Conservation (phyloP, 1,140 invertebrate genomes). For the Magallana angulata region DNA sequence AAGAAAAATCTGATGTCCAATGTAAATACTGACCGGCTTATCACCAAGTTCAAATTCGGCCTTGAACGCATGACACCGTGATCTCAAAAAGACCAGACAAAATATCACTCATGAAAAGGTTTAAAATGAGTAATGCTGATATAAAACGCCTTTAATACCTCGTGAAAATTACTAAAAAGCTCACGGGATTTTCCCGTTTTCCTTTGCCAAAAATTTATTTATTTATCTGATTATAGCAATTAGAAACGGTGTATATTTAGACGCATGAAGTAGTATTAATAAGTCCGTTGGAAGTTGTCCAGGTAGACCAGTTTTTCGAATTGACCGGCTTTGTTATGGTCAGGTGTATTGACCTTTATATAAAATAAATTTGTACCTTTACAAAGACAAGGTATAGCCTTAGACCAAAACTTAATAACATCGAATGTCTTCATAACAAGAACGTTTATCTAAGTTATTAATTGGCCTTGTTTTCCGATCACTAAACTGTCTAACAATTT, state of each 20-base stretch:
- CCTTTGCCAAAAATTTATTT: not conserved
- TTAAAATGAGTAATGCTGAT: too few relatives aligned
- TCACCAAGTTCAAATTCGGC: not conserved
- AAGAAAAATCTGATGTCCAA: not conserved
- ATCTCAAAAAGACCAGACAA: not conserved
- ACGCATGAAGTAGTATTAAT: not conserved
- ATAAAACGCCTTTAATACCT: too few relatives aligned
- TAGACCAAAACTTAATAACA: too few relatives aligned
- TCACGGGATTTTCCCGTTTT: too few relatives aligned
- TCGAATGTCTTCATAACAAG: too few relatives aligned
- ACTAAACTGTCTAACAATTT: too few relatives aligned
- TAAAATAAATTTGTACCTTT: too few relatives aligned
- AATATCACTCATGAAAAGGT: not conserved
- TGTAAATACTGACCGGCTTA: not conserved
- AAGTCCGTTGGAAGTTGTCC: not conserved
- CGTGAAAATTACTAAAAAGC: too few relatives aligned
- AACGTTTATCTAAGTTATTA: too few relatives aligned
- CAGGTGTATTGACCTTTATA: too few relatives aligned
- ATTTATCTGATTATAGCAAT: conserved; percentile 7
- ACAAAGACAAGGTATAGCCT: too few relatives aligned
- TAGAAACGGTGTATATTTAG: not conserved
- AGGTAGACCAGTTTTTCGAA: not conserved
- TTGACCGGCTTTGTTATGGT: not conserved
- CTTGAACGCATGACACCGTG: not conserved
- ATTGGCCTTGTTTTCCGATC: too few relatives aligned